These are phyloP conservation scores for Berghia stephanieae DNA, from an alignment of 1,140 invertebrate species.

Conservation along the genomic window DNA sequence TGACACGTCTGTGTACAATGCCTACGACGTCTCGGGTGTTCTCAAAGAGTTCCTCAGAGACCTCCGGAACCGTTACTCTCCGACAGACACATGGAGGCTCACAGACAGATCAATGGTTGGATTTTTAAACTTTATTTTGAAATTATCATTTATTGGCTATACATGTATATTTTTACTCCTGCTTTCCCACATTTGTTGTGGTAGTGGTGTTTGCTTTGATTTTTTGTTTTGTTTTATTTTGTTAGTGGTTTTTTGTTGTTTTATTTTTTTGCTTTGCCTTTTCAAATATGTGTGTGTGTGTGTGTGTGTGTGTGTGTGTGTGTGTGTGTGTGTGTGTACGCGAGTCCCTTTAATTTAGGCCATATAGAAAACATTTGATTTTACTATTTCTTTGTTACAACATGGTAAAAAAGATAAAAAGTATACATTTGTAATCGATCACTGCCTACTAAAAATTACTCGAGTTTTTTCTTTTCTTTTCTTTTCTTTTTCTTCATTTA, in stretches of 20 bases:
- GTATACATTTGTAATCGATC: neutral
- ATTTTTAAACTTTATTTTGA: neutral
- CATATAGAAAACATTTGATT: too few relatives aligned
- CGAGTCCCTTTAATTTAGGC: too few relatives aligned
- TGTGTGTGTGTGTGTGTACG: neutral
- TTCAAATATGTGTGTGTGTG: neutral
- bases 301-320: constrained; percentile 5
- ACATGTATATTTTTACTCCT: too few relatives aligned
- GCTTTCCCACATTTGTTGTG: too few relatives aligned
- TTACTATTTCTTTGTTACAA: neutral
- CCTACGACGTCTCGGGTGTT: constrained; percentile 92
- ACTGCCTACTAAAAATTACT: neutral
- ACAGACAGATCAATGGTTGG: constrained; percentile 83
- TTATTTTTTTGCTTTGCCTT: neutral
- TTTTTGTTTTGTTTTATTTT: neutral
- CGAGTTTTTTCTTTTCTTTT: neutral
- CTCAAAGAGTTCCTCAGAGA: constrained; percentile 88
- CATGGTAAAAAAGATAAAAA: neutral
- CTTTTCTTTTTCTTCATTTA: neutral
- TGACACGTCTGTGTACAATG: constrained; percentile 76
- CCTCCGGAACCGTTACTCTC: constrained; percentile 87
- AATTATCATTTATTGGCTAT: neutral
- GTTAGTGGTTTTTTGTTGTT: neutral
- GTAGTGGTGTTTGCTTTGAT: neutral
- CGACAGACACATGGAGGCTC: constrained; percentile 86